A percentile compares a stretch with the other conserved stretches of the same genome.
These are phyloP conservation scores for Chrysocyon brachyurus DNA, from an alignment of 2,797 vertebrate genomes.

Conservation along the genomic window DNA sequence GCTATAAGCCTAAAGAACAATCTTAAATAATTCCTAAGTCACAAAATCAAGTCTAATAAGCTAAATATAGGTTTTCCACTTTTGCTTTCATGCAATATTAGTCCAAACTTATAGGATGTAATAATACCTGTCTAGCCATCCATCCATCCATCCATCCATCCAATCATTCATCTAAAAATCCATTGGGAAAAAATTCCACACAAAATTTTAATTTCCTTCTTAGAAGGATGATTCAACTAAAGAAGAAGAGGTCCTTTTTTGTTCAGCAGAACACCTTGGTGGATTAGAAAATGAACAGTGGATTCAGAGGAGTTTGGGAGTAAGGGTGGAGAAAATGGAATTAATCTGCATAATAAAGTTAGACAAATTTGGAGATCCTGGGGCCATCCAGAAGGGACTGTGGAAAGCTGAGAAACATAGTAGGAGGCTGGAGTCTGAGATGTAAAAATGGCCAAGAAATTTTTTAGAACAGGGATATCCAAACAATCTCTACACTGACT, in stretches of 20 bases:
- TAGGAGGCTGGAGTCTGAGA: neutral
- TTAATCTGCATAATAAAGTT: neutral
- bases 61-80: neutral
- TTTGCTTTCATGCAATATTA: neutral
- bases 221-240: neutral
- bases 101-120: neutral
- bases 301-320: neutral
- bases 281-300: neutral
- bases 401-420: neutral
- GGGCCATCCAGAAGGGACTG: neutral
- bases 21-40: neutral
- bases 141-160: neutral
- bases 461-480: neutral
- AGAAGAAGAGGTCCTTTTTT: neutral
- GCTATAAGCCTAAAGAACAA: neutral
- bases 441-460: neutral
- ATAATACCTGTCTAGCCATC: neutral
- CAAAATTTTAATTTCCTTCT: neutral
- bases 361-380: neutral
- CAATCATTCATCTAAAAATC: neutral
- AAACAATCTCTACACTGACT: neutral
- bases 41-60: neutral
- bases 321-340: neutral
- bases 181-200: neutral
- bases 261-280: neutral